A percentile compares a stretch with the other conserved stretches of the same genome.
phyloP scores from a whole-genome alignment of 2,113 vertebrate species.

The Genyomyrus donnyi region DNA sequence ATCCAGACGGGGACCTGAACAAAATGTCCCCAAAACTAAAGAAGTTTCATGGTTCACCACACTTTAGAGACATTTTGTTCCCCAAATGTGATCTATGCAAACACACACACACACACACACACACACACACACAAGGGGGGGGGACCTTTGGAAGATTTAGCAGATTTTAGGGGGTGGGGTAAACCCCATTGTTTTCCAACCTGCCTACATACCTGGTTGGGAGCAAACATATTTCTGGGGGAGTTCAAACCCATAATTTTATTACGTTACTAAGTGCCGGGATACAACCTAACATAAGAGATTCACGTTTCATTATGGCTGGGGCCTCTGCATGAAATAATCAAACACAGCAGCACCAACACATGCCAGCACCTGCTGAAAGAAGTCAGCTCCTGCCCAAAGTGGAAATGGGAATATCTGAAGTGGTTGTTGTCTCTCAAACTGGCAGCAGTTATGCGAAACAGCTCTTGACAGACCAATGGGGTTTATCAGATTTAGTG shows the following conservation, averaged over 20 bases:
- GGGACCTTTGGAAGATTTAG: background rate
- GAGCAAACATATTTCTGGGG: background rate
- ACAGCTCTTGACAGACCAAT: background rate
- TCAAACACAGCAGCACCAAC: background rate
- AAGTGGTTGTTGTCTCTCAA: constrained; percentile 3
- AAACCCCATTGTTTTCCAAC: background rate
- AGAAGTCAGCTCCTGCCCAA: background rate
- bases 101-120: background rate
- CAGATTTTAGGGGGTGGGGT: background rate
- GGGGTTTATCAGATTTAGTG: background rate
- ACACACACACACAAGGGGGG: background rate
- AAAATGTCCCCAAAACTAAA: no score
- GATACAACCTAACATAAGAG: background rate
- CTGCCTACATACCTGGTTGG: background rate
- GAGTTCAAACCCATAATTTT: background rate
- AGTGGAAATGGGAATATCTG: background rate
- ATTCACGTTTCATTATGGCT: background rate
- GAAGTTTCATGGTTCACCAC: no score
- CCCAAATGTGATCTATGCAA: no score
- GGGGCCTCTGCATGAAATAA: background rate
- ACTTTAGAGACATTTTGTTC: no score
- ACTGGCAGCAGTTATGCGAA: background rate
- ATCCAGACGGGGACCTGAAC: no score
- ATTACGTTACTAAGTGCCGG: background rate
- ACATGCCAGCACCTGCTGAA: background rate